These are phyloP conservation scores for Oncopodura yosiiana DNA, from an alignment of 1,140 invertebrate genomes.

Conservation along the genomic window DNA sequence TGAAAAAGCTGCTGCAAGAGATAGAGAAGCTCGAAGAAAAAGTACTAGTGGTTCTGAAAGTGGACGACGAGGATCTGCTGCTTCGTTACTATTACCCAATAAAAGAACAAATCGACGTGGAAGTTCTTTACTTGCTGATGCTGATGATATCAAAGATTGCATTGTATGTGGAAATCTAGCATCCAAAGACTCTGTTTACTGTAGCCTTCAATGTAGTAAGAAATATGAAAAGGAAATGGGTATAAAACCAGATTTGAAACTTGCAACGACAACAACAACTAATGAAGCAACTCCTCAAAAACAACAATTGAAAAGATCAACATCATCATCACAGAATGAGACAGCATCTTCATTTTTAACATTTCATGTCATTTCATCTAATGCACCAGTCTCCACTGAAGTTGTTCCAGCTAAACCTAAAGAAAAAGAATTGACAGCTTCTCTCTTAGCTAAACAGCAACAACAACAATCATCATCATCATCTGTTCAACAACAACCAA, in stretches of 20 bases:
- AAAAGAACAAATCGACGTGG: too few relatives aligned
- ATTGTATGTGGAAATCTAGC: conserved; percentile 42
- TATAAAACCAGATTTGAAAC: conserved; percentile 38
- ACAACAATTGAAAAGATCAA: neutral
- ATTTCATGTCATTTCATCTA: conserved; percentile 31
- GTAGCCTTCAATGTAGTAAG: conserved; percentile 74
- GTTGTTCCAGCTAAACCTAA: conserved; percentile 25
- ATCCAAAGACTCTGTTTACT: conserved; percentile 63
- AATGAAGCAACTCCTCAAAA: neutral
- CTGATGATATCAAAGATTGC: too few relatives aligned
- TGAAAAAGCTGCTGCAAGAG: too few relatives aligned
- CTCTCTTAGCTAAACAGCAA: neutral
- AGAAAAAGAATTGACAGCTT: conserved; percentile 27
- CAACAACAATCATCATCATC: too few relatives aligned
- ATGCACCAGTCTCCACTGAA: conserved; percentile 24
- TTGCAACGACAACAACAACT: conserved; percentile 37
- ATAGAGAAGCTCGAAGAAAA: neutral
- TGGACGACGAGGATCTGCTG: too few relatives aligned
- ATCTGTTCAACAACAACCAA: too few relatives aligned
- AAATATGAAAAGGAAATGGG: conserved; percentile 52
- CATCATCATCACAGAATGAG: neutral
- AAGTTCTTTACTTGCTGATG: too few relatives aligned
- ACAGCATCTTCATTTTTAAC: too few relatives aligned
- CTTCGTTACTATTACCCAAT: too few relatives aligned
- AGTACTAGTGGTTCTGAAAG: neutral